These are phyloP conservation scores for Frieseomelitta varia DNA, from an alignment of 1,140 invertebrate species.

Conservation along the genomic window DNA sequence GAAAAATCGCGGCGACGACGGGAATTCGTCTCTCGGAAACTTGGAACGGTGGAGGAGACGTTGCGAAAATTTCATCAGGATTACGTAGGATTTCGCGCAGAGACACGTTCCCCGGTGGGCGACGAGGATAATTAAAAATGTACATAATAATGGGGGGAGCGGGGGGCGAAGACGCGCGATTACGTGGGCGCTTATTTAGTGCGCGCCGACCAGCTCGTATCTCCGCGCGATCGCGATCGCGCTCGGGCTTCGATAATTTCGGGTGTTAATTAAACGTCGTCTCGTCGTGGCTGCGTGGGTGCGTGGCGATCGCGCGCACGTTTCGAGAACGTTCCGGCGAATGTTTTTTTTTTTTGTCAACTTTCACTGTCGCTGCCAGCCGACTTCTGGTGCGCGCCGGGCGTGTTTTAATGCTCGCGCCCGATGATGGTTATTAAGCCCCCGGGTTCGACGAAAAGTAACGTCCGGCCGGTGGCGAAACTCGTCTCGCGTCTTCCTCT, in stretches of 20 bases:
- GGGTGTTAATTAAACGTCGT: constrained; percentile 64
- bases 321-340: constrained; percentile 52
- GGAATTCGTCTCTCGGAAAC: too few relatives aligned
- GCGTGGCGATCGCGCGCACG: constrained; percentile 13
- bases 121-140: constrained; percentile 43
- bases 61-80: too few relatives aligned
- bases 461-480: constrained; percentile 48
- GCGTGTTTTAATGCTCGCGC: constrained; percentile 18
- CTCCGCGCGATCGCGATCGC: constrained; percentile 10
- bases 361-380: constrained; percentile 61
- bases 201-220: constrained; percentile 22
- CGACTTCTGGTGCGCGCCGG: neutral
- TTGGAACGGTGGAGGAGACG: too few relatives aligned
- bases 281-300: constrained; percentile 32
- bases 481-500: neutral
- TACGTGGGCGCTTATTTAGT: constrained; percentile 63
- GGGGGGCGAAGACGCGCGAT: constrained; percentile 29
- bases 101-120: too few relatives aligned
- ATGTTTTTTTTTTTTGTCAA: constrained; percentile 60
- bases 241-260: constrained; percentile 60
- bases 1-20: neutral
- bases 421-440: constrained; percentile 38
- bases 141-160: constrained; percentile 51
- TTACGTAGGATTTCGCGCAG: too few relatives aligned
- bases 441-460: constrained; percentile 25